Evolutionary conservation across 2,113 vertebrate species (phyloP).

Genomic region (Gymnorhina tibicen): DNA sequence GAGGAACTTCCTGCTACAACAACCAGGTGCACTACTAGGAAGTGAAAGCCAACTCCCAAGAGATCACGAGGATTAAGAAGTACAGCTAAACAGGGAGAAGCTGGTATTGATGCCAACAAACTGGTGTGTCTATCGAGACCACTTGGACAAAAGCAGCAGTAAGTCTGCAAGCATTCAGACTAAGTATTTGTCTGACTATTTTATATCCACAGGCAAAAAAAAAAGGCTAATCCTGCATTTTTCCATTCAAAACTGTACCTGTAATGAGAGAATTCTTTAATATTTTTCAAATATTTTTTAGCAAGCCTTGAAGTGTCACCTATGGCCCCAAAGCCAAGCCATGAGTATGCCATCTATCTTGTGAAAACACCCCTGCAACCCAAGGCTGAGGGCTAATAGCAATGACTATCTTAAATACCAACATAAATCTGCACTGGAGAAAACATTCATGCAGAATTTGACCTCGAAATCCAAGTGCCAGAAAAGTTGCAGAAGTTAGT

Average conservation of each 20-base stretch:
- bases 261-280: not conserved
- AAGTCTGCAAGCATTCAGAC: not conserved
- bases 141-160: not conserved
- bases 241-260: not conserved
- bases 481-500: not conserved
- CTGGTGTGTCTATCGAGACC: not conserved
- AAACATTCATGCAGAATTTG: not conserved
- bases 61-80: not conserved
- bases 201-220: not conserved
- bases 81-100: not conserved
- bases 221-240: not conserved
- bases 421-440: not conserved
- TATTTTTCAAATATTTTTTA: not conserved
- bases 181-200: not conserved
- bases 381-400: not conserved
- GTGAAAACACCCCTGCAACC: not conserved
- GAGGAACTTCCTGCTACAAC: not conserved
- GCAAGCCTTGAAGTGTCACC: not conserved
- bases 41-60: not conserved
- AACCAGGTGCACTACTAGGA: not conserved
- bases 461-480: not conserved
- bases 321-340: not conserved
- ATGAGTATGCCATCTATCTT: not conserved
- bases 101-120: not conserved
- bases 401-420: not conserved